Base-by-base conservation (phyloP, 2,888 invertebrate genomes). In the Cryptocheilus praepositus region DNA sequence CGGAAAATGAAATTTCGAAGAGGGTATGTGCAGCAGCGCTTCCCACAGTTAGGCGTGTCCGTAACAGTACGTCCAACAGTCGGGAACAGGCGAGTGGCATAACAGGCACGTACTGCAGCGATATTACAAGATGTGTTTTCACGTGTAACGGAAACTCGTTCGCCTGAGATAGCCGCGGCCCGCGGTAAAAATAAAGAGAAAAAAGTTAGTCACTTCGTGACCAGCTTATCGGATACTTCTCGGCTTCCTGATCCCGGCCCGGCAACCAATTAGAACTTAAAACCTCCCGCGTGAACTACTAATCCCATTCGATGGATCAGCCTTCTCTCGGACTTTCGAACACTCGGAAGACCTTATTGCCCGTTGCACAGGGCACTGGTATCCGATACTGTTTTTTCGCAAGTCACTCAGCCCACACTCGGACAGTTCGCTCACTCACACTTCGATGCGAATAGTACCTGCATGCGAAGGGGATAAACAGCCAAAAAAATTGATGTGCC, bases 241-340 rank as follows among this genome's bases (percentile, higher is more conserved):
- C 67, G 64, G 53, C 62, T 74, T 70, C 55, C 51, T 45, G 65
- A 73, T 64, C 67, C 46, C 61, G 36, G 11, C 16, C 63, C 16
- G 61, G 16, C 55, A 59, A 67, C 69, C 74, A 76, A 77, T 76
- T 76, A 76, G 67, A 73, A 76, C 61, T 70, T 75, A 52, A 58
- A 73, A 66, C 64, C 58, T 63, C 49, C 49, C 59, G 60, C 54
- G 62, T 13, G 59, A 70, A 61, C 66, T 56, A 18, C 45, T 66
- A 71, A 68, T 71, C 61, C 64, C 25, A 55, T 25, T 45, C 11
- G 4, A 22, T 52, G n/a, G 11, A 13, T 70, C 55, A 36, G 49
- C 67, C 60, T 43, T 52, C 51, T 52, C 52, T 52, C n/a, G 22
- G 45, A 59, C 28, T 56, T 56, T 22, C 52, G n/a, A 60, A 56